phyloP scores from a whole-genome alignment of 2,888 invertebrate species.

The Eulithis testata region DNA sequence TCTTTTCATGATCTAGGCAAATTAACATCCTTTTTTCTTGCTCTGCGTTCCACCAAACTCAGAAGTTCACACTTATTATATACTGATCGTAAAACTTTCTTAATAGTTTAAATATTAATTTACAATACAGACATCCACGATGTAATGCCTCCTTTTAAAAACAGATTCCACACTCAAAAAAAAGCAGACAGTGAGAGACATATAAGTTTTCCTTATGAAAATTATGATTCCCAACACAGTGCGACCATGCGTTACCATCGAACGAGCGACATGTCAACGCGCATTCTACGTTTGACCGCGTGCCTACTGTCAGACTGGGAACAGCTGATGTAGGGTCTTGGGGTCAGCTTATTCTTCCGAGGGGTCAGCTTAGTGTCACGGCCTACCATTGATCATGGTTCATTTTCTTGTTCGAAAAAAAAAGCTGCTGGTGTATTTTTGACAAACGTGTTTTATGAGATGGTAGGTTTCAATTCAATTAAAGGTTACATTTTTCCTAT shows the following conservation, averaged over 20 bases:
- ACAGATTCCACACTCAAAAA: too few species aligned
- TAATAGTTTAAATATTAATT: too few species aligned
- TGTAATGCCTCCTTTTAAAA: too few species aligned
- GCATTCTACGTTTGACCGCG: constrained; percentile 15
- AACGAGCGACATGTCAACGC: constrained; percentile 22
- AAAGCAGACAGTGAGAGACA: too few species aligned
- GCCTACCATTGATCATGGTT: constrained; percentile 15
- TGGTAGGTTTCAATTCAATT: not conserved
- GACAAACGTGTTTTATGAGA: constrained; percentile 1
- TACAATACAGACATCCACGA: too few species aligned
- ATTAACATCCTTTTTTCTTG: too few species aligned
- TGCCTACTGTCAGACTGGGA: constrained; percentile 20
- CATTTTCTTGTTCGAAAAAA: constrained; percentile 13
- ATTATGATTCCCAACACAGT: constrained; percentile 14
- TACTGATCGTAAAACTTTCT: too few species aligned
- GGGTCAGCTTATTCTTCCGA: constrained; percentile 23
- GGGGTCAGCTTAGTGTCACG: constrained; percentile 32
- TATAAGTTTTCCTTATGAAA: not conserved
- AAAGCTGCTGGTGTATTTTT: not conserved
- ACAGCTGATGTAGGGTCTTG: constrained; percentile 25
- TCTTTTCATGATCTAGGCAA: too few species aligned
- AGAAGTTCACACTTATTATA: too few species aligned
- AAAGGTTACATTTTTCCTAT: too few species aligned
- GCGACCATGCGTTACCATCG: constrained; percentile 16
- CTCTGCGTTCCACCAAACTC: too few species aligned